Evolutionary conservation across 2,113 vertebrate genomes (phyloP), one percentile per base, ranked within the genome.

Genomic region (Lophius piscatorius): DNA sequence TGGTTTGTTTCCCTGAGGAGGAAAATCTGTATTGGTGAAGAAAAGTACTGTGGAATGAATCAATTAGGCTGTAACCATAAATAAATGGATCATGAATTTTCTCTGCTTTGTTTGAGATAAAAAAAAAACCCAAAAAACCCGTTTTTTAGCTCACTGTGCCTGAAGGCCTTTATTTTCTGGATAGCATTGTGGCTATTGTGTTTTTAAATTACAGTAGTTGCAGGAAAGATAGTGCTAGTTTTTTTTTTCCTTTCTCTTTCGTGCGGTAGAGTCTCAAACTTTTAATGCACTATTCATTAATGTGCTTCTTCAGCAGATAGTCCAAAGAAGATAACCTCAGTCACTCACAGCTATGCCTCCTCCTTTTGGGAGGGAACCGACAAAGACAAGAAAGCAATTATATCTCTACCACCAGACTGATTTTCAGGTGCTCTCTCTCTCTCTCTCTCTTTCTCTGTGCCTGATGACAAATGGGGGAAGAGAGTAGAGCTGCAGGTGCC

Each of bases 311-410:
- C 87, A 89, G 87, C 87, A 88, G 85, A 89, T 84, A 74, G 67
- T 46, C 46, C 17, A 2, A 49, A 9, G 58, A 51, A 82, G 87
- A 89, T 89, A 89, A 87, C 84, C 82, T 67, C 82, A 76, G 80
- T 82, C 82, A 82, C 78, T 85, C 76, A 83, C 66, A 69, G 83
- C 81, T 64, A 58, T 69, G 70, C 64, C 71, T 78, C 78, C 65
- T 75, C 61, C 72, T 78, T 79, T 80, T 79, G 76, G 76, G 70
- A 70, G 69, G 74, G 71, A 85, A 76, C 67, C 7, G 63, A 85
- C 84, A 83, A 85, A 83, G 82, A 88, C 84, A 87, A 87, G 82
- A 88, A 89, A 88, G 78, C 83, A 90, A 88, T 90, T 90, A 87
- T 86, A 79, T 83, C 82, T 81, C 63, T 54, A 80, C 75, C 81